A percentile compares a stretch with the other conserved stretches of the same genome.
These are phyloP conservation scores for Drosophila auraria DNA, from an alignment of 1,140 invertebrate species.

Conservation along the genomic window DNA sequence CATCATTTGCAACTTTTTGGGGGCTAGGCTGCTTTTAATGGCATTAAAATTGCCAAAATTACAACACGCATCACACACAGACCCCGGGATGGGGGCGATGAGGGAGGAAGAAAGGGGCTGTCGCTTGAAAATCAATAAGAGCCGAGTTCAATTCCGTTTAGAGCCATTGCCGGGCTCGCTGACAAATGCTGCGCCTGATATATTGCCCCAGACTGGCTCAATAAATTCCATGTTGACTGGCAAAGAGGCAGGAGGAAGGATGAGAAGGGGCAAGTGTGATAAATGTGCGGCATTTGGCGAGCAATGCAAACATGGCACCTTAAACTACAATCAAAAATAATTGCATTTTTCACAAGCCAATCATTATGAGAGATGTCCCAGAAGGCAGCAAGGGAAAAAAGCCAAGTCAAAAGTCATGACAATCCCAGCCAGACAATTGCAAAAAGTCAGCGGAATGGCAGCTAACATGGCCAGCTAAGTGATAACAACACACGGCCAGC, in stretches of 20 bases:
- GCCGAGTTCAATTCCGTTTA: constrained; percentile 56
- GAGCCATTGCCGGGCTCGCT: constrained; percentile 46
- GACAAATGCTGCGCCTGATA: constrained; percentile 73
- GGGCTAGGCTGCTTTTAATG: constrained; percentile 72
- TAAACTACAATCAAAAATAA: constrained; percentile 70
- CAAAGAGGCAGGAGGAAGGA: constrained; percentile 33
- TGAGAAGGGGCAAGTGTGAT: constrained; percentile 41
- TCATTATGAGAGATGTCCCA: constrained; percentile 55
- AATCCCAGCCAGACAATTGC: constrained; percentile 59
- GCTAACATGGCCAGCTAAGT: constrained; percentile 60
- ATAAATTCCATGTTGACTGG: constrained; percentile 72
- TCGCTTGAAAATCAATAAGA: constrained; percentile 72
- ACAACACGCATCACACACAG: constrained; percentile 56
- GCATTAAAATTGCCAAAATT: constrained; percentile 81
- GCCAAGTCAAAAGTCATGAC: constrained; percentile 55
- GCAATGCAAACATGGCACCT: constrained; percentile 77
- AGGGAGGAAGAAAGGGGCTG: neutral
- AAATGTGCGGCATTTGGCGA: constrained; percentile 67
- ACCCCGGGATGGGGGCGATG: neutral
- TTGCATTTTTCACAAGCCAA: constrained; percentile 62
- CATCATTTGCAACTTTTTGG: constrained; percentile 79
- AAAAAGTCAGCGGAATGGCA: constrained; percentile 59
- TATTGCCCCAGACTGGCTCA: constrained; percentile 66
- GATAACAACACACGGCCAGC: constrained; percentile 41
- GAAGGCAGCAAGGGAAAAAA: constrained; percentile 5